Conservation (phyloP, 2,797 vertebrate species). For the Ctenopoma multispine region DNA sequence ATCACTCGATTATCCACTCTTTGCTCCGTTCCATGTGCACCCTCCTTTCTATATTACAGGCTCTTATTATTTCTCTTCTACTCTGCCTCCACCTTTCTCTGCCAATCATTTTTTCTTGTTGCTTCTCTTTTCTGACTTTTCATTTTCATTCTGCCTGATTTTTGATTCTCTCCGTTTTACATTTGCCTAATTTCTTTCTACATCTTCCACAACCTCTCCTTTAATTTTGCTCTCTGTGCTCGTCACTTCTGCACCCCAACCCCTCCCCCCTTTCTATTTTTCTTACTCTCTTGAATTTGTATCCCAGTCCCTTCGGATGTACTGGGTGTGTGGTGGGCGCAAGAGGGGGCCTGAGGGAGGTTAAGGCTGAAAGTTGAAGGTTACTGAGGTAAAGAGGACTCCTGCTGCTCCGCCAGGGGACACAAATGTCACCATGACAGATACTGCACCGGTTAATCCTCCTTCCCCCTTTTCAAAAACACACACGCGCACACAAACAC, state of each 20-base stretch:
- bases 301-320: constrained; percentile 46
- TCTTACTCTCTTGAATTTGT: constrained; percentile 34
- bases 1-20: constrained; percentile 28
- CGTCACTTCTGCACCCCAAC: constrained; percentile 26
- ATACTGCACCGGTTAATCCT: constrained; percentile 81
- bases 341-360: constrained; percentile 81
- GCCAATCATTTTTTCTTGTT: constrained; percentile 36
- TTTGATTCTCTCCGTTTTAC: constrained; percentile 11
- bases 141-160: constrained; percentile 14
- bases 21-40: constrained; percentile 16
- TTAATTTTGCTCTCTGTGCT: constrained; percentile 38
- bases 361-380: constrained; percentile 89
- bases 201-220: constrained; percentile 33
- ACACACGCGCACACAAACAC: constrained; percentile 49
- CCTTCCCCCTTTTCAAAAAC: constrained; percentile 46
- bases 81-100: constrained; percentile 51
- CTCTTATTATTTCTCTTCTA: constrained; percentile 18
- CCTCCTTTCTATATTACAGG: constrained; percentile 14
- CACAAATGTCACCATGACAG: constrained; percentile 87
- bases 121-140: constrained; percentile 3
- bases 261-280: constrained; percentile 25
- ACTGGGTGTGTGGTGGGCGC: constrained; percentile 74
- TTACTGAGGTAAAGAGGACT: constrained; percentile 85
- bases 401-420: constrained; percentile 84
- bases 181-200: constrained; percentile 12